Conservation (phyloP, 2,797 vertebrate species). For the Pseudochirops cupreus region DNA sequence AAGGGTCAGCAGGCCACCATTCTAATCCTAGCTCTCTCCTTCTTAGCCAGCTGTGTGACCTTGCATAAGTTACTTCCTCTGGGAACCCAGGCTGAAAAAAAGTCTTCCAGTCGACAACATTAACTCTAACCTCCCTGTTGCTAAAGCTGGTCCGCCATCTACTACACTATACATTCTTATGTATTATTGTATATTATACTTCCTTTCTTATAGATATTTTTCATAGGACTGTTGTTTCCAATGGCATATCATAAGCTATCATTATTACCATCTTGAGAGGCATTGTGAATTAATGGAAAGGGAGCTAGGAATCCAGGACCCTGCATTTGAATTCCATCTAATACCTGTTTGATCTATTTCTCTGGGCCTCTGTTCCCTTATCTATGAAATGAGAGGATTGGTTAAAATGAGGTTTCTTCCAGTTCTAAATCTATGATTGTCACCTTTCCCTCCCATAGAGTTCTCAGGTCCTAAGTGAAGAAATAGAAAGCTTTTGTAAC, state of each 20-base stretch:
- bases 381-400: neutral
- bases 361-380: neutral
- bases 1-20: neutral
- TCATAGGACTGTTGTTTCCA: neutral
- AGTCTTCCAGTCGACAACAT: neutral
- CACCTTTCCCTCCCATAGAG: neutral
- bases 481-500: neutral
- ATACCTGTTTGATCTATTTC: neutral
- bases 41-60: neutral
- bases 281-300: neutral
- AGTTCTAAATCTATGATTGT: neutral
- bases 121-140: neutral
- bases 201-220: neutral
- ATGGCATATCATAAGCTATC: neutral
- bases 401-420: neutral
- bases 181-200: neutral
- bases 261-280: neutral
- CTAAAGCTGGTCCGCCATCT: neutral
- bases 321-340: neutral
- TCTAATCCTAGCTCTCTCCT: neutral
- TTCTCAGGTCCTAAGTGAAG: neutral
- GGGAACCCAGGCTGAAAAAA: constrained; percentile 13
- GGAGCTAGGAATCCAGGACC: neutral
- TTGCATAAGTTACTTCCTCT: constrained; percentile 36
- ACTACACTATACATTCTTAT: neutral